Percentiles rank a stretch among this genome's conserved stretches.
These are phyloP conservation scores for Muntiacus reevesi DNA, from an alignment of 2,113 vertebrate species.

Conservation along the genomic window DNA sequence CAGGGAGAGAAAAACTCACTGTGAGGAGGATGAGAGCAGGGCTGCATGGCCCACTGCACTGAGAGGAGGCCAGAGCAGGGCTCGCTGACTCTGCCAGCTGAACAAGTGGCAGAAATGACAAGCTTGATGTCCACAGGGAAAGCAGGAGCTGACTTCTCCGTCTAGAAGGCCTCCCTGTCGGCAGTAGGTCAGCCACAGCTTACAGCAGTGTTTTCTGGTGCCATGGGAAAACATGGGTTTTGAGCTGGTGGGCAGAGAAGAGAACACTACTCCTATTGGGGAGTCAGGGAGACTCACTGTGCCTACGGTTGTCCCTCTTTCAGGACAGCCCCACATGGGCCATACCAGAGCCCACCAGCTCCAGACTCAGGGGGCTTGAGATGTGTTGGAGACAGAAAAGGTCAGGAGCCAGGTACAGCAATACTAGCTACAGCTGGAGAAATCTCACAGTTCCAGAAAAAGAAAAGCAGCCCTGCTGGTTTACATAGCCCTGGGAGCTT, in stretches of 20 bases:
- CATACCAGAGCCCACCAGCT: background rate
- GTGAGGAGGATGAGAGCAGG: background rate
- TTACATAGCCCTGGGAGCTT: background rate
- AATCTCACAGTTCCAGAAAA: background rate
- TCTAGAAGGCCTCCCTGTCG: slow-evolving; percentile 44
- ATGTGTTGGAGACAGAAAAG: background rate
- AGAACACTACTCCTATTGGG: background rate
- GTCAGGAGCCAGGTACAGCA: background rate
- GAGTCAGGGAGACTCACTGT: accelerated
- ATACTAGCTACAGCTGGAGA: background rate
- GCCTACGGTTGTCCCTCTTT: background rate
- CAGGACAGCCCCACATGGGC: background rate
- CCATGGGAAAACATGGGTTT: background rate
- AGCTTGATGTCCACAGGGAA: slow-evolving; percentile 73
- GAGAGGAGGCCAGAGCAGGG: background rate
- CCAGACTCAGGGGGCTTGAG: background rate
- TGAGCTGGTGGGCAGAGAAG: background rate
- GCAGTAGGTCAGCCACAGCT: background rate
- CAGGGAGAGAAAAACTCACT: background rate
- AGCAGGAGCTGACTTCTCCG: slow-evolving; percentile 59
- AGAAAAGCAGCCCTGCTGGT: background rate
- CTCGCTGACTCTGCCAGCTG: background rate
- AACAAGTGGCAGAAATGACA: slow-evolving; percentile 58
- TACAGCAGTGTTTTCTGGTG: background rate
- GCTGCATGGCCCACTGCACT: background rate